phyloP scores from a whole-genome alignment of 2,113 vertebrate genomes.

The Silurus meridionalis region DNA sequence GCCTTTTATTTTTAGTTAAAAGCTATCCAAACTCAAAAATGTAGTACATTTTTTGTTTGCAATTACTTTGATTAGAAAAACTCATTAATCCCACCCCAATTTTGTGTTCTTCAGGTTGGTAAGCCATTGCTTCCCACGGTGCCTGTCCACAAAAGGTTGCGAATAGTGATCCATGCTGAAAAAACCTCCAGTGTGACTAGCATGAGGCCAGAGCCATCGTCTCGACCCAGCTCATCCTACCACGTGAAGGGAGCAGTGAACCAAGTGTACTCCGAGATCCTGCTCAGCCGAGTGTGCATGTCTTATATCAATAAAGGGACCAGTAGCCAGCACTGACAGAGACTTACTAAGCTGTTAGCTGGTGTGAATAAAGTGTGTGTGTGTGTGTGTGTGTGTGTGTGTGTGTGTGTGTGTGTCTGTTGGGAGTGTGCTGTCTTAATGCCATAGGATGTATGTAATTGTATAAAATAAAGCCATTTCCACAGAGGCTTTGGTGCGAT shows the following conservation, averaged over 20 bases:
- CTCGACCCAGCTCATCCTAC: slow-evolving; percentile 75
- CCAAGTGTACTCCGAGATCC: slow-evolving; percentile 92
- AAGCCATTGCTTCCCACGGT: slow-evolving; percentile 73
- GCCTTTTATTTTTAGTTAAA: not conserved
- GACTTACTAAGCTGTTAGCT: slow-evolving; percentile 27
- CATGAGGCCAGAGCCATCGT: slow-evolving; percentile 59
- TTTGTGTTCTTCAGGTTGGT: slow-evolving; percentile 79
- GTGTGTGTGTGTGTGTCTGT: too few species aligned
- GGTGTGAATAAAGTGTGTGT: slow-evolving; percentile 26
- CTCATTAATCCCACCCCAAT: not conserved
- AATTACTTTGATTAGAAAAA: too few species aligned
- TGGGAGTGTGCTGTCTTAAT: not conserved
- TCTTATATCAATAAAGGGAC: slow-evolving; percentile 52
- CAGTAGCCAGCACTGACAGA: slow-evolving; percentile 45
- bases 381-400: not conserved
- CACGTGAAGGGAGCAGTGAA: slow-evolving; percentile 89
- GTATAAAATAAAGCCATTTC: not conserved
- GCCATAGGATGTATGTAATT: slow-evolving; percentile 12
- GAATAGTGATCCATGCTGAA: slow-evolving; percentile 66
- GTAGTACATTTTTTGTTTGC: not conserved
- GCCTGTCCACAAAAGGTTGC: slow-evolving; percentile 69
- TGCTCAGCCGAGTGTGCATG: slow-evolving; percentile 88
- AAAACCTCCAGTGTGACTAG: slow-evolving; percentile 66
- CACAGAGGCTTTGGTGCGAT: not conserved
- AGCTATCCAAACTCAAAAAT: not conserved